Evolutionary conservation across 1,140 invertebrate genomes (phyloP), one percentile per base, ranked within the genome.

Genomic region (Lysiphlebus fabarum): DNA sequence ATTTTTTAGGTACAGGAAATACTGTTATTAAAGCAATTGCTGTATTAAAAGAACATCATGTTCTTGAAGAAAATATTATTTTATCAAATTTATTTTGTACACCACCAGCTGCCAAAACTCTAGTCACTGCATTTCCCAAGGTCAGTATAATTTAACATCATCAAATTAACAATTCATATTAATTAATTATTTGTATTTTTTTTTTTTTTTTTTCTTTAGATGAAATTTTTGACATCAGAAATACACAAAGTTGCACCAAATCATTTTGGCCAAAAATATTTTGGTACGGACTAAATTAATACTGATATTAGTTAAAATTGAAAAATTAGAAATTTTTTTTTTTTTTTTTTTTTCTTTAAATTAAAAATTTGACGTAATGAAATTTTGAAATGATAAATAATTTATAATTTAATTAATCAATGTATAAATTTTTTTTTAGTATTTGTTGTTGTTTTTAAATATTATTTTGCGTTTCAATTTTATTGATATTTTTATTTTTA

Each of bases 201-300:
- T 42, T 34, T 38, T 37, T 38, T n/a, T 50, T 50, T n/a, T 6
- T 34, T 69, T 60, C 84, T 83, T 63, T 71, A 89, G 81, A 88
- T 99, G 86, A 96, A 91, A 74, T 95, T 98, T 67, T 83, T 98
- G 48, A 97, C 95, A 1, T 95, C 95, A 1, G 96, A 98, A 79
- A 84, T 99, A 44, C 92, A 98, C 80, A 87, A 88, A 7, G 88
- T 96, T n/a, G 93, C 94, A 33, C 96, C 95, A 11, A 97, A 96
- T 82, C 95, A 98, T 81, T 99, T 99, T 83, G 95, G 95, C 64
- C 92, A 96, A 81, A 96, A 95, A 81, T 98, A 98, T 81, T 99
- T 99, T 86, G 96, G 96, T 69, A 98, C 95, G 62, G 95, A 98
- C 82, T 98, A 86, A 87, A 73, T 61, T 49, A 26, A 7, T 17